Percentiles rank a stretch among this genome's conserved stretches.
These are phyloP conservation scores for Hippoglossus hippoglossus DNA, from an alignment of 2,797 vertebrate genomes.

Conservation along the genomic window DNA sequence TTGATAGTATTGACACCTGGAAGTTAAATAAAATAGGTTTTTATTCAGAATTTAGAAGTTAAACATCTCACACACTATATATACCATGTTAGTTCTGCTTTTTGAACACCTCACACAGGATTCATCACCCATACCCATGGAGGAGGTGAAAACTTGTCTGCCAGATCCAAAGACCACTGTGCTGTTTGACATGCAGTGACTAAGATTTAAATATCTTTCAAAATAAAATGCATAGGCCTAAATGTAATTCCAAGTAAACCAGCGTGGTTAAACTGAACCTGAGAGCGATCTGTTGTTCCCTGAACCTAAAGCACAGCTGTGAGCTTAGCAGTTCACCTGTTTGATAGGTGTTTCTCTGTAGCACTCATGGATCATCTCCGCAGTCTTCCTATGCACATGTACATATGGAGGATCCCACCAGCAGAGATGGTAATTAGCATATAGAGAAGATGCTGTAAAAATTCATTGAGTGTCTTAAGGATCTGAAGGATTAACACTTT, in stretches of 20 bases:
- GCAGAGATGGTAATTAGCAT: constrained; percentile 55
- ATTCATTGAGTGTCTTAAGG: constrained; percentile 67
- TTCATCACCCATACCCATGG: too few relatives aligned
- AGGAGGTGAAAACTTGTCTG: neutral
- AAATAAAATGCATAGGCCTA: neutral
- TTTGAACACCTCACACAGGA: too few relatives aligned
- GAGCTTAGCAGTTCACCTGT: constrained; percentile 23
- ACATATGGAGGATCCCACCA: constrained; percentile 14
- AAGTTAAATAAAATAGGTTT: too few relatives aligned
- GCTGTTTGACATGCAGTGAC: neutral
- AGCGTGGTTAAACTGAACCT: constrained; percentile 15
- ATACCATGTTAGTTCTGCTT: too few relatives aligned
- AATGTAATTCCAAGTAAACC: neutral
- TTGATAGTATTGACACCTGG: too few relatives aligned
- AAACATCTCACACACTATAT: too few relatives aligned
- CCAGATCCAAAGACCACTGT: constrained; percentile 1
- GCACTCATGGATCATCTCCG: constrained; percentile 16
- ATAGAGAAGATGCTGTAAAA: constrained; percentile 51
- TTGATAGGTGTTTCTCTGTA: constrained; percentile 5
- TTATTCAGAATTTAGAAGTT: too few relatives aligned
- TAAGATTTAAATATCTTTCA: neutral
- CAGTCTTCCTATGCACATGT: constrained; percentile 5
- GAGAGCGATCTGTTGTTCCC: constrained; percentile 5
- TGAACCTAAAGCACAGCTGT: constrained; percentile 7
- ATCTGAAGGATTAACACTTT: constrained; percentile 71